phyloP scores from a whole-genome alignment of 2,888 invertebrate genomes.

The Pristionchus mayeri region DNA sequence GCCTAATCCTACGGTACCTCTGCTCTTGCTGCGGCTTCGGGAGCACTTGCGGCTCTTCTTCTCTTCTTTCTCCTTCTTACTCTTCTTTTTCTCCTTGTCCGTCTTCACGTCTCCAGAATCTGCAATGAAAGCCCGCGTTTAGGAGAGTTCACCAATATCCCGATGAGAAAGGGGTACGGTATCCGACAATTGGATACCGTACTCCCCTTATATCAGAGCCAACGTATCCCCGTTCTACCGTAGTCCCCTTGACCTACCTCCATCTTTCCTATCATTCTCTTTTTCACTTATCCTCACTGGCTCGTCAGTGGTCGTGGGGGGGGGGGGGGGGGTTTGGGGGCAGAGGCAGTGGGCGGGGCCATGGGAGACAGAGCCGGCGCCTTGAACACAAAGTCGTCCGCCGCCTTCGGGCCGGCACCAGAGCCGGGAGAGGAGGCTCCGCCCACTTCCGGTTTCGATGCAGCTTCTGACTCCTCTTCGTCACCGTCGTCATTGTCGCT shows the following conservation, averaged over 20 bases:
- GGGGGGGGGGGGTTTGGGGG: neutral
- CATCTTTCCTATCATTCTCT: constrained; percentile 33
- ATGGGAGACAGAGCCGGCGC: constrained; percentile 24
- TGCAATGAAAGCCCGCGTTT: too few relatives aligned
- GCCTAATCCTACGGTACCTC: constrained; percentile 31
- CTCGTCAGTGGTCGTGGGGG: neutral
- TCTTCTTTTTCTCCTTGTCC: too few relatives aligned
- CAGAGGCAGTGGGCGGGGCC: neutral
- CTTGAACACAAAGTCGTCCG: constrained; percentile 42
- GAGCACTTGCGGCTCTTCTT: constrained; percentile 25
- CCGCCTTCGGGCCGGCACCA: neutral
- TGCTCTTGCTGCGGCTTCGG: constrained; percentile 41
- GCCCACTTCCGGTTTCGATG: neutral
- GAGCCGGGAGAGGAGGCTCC: neutral
- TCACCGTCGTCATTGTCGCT: constrained; percentile 30
- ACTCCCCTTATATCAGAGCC: too few relatives aligned
- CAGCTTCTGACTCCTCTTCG: neutral
- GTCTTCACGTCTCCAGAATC: constrained; percentile 19
- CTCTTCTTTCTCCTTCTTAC: constrained; percentile 26
- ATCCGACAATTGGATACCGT: too few relatives aligned
- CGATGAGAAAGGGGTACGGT: too few relatives aligned
- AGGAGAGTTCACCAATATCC: too few relatives aligned
- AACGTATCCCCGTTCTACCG: neutral
- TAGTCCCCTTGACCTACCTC: neutral
- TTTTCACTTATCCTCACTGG: neutral